A percentile compares a stretch with the other conserved stretches of the same genome.
phyloP scores from a whole-genome alignment of 2,888 invertebrate species.

The Caenorhabditis afra region DNA sequence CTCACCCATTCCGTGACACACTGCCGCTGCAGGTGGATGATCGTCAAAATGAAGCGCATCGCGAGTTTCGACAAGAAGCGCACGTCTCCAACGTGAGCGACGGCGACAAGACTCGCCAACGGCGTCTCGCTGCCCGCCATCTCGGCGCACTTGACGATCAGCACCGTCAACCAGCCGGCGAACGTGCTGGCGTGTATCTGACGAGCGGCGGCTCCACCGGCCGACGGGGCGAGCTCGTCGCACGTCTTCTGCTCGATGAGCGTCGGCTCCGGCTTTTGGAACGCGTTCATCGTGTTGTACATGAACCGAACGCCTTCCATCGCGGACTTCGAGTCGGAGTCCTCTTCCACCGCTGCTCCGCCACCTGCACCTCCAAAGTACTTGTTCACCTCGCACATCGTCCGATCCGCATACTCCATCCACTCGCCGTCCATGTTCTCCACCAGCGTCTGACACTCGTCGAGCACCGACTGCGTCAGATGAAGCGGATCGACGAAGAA shows the following conservation, averaged over 20 bases:
- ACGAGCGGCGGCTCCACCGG: not conserved
- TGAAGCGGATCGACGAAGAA: slow-evolving; percentile 29
- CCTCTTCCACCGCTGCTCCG: not conserved
- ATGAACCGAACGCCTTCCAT: slow-evolving; percentile 18
- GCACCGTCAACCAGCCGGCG: slow-evolving; percentile 33
- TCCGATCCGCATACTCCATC: slow-evolving; percentile 39
- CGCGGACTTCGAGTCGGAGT: slow-evolving; percentile 4
- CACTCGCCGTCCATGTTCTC: slow-evolving; percentile 6
- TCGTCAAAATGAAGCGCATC: slow-evolving; percentile 34
- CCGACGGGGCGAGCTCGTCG: slow-evolving; percentile 14
- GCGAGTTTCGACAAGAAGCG: slow-evolving; percentile 26
- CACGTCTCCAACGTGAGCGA: slow-evolving; percentile 29
- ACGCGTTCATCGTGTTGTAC: slow-evolving; percentile 31
- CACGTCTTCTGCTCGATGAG: slow-evolving; percentile 23
- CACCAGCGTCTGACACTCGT: slow-evolving; percentile 33
- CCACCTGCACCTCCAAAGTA: slow-evolving; percentile 2
- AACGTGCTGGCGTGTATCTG: slow-evolving; percentile 9
- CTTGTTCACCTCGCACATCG: slow-evolving; percentile 43
- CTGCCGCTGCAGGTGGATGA: slow-evolving; percentile 12
- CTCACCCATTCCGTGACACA: slow-evolving; percentile 26
- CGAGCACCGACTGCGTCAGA: slow-evolving; percentile 36
- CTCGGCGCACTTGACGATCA: slow-evolving; percentile 34
- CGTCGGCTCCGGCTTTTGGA: slow-evolving; percentile 34
- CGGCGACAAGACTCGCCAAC: slow-evolving; percentile 17
- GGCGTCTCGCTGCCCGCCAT: slow-evolving; percentile 24